These are phyloP conservation scores for Teleiodes luculella DNA, from an alignment of 2,888 invertebrate genomes.

Conservation along the genomic window DNA sequence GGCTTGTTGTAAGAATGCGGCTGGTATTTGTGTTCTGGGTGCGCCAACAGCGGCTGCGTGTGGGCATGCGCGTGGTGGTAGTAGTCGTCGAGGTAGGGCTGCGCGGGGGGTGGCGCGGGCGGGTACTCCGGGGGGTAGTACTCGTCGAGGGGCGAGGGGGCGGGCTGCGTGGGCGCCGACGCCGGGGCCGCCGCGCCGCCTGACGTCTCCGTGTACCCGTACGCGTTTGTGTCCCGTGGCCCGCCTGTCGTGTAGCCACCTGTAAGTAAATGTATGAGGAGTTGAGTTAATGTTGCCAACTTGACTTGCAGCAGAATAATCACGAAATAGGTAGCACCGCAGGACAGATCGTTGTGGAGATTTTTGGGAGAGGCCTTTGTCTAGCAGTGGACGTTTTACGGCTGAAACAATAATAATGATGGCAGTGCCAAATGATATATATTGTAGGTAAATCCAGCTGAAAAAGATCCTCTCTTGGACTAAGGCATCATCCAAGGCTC, in stretches of 20 bases:
- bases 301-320: neutral
- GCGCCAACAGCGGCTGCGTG: conserved; percentile 76
- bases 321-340: too few relatives aligned
- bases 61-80: conserved; percentile 87
- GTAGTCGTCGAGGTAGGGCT: conserved; percentile 84
- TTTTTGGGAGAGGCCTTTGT: too few relatives aligned
- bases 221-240: conserved; percentile 72
- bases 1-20: conserved; percentile 83
- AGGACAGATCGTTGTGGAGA: too few relatives aligned
- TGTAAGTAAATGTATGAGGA: conserved; percentile 35
- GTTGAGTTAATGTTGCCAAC: neutral
- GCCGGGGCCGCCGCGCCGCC: conserved; percentile 46
- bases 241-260: conserved; percentile 79
- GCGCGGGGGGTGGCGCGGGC: conserved; percentile 67
- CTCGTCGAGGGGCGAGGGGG: conserved; percentile 75
- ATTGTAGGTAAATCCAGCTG: too few relatives aligned
- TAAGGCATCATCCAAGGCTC: too few relatives aligned
- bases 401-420: too few relatives aligned
- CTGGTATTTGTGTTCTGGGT: conserved; percentile 84
- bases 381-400: too few relatives aligned
- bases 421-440: too few relatives aligned
- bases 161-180: conserved; percentile 53
- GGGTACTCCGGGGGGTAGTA: conserved; percentile 73
- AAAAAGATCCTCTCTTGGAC: too few relatives aligned
- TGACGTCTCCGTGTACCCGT: conserved; percentile 67